These are phyloP conservation scores for Herpailurus yagouaroundi DNA, from an alignment of 2,113 vertebrate genomes.

Conservation along the genomic window DNA sequence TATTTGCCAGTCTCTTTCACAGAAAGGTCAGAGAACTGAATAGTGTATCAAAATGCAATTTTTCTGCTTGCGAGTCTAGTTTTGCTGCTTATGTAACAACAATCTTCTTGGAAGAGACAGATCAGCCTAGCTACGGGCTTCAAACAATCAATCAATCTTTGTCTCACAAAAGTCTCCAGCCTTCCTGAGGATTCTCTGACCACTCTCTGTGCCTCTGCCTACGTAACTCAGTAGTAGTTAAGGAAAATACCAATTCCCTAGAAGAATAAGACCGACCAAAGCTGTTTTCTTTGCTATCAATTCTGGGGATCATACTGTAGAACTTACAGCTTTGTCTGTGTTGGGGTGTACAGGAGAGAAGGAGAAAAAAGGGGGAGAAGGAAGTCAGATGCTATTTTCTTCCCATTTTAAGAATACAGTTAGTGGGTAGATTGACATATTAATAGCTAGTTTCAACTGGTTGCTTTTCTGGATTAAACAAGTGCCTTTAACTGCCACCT, in stretches of 20 bases:
- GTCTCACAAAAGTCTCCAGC: constrained; percentile 78
- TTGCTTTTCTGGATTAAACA: constrained; percentile 56
- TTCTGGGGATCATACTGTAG: constrained; percentile 32
- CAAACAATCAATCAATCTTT: constrained; percentile 77
- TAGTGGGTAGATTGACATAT: constrained; percentile 57
- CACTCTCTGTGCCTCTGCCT: constrained; percentile 75
- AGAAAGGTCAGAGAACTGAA: constrained; percentile 62
- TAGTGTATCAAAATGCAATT: constrained; percentile 71
- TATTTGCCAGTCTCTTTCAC: constrained; percentile 63
- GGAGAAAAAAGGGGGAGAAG: neutral
- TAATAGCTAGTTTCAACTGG: constrained; percentile 57
- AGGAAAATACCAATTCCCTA: constrained; percentile 61
- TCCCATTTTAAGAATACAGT: constrained; percentile 68
- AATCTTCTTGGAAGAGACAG: constrained; percentile 82
- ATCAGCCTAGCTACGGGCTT: constrained; percentile 81
- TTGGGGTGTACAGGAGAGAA: neutral
- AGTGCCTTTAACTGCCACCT: constrained; percentile 62
- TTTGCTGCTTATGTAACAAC: constrained; percentile 83
- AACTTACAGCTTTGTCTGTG: constrained; percentile 50
- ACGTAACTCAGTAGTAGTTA: constrained; percentile 59
- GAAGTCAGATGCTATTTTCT: constrained; percentile 28
- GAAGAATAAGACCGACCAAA: constrained; percentile 56
- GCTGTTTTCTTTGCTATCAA: constrained; percentile 61
- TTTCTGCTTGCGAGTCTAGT: constrained; percentile 75
- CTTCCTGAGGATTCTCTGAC: constrained; percentile 82